Base-by-base conservation (phyloP, 2,797 vertebrate species). In the Arnoldichthys spilopterus region DNA sequence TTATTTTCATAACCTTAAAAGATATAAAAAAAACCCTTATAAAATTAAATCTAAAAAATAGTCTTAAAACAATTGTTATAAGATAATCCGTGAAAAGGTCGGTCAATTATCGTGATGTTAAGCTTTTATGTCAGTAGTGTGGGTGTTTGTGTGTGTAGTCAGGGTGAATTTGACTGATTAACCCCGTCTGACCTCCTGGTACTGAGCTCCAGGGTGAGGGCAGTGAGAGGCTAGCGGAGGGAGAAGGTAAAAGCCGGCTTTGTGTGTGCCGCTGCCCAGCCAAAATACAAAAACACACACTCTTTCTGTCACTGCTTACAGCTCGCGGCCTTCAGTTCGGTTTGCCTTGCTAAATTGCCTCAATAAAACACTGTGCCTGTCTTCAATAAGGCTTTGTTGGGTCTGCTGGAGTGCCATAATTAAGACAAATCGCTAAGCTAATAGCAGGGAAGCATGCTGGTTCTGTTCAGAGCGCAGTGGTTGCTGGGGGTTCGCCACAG, bases 121-220 rank as follows among this genome's bases (percentile, higher is more conserved):
- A 9, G 37, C 37, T 37, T n/a, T n/a, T n/a, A n/a, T n/a, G n/a
- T n/a, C n/a, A n/a, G n/a, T n/a, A 37, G 37, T 37, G 37, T 45
- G 78, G 53, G 32, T 69, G 49, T 68, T 43, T 32, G 63, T 72
- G 76, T 71, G 74, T 47, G 73, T 56, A 81, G 68, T 81, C 69
- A 67, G 81, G 67, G 71, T 77, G 67, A 56, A 34, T 74, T 82
- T 85, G 81, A 82, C 76, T 86, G 85, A 89, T 87, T 86, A 86
- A 87, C 83, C 77, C 82, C 74, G 77, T 70, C 78, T 84, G 84
- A 86, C 85, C 80, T 66, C 66, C 54, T 63, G 74, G 72, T 76
- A 32, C 76, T 34, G 72, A 76, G 74, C 82, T 82, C 61, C 72
- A 68, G 76, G 79, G 67, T 68, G 62, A 56, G 59, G 24, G 62